A percentile compares a stretch with the other conserved stretches of the same genome.
Evolutionary conservation across 2,797 vertebrate genomes (phyloP).

Genomic region (Calcarius lapponicus): DNA sequence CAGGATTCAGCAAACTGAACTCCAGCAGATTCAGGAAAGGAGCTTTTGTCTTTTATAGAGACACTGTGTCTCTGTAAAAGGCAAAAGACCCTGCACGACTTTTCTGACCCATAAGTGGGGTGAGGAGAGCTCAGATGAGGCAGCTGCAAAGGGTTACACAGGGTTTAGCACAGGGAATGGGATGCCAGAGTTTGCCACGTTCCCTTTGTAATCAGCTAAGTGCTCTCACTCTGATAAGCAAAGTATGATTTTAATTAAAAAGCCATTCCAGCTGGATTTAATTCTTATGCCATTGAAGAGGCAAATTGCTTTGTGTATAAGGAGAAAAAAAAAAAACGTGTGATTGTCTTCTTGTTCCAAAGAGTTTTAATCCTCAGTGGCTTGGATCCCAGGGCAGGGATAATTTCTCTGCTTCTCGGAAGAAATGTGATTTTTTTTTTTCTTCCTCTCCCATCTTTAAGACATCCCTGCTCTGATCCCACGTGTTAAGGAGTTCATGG

Average conservation of each 20-base stretch:
- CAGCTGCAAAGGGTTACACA: not conserved
- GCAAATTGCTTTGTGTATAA: conserved; percentile 5
- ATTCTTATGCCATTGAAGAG: not conserved
- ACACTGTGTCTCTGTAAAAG: not conserved
- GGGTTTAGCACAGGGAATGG: not conserved
- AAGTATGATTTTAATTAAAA: conserved; percentile 61
- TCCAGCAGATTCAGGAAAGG: not conserved
- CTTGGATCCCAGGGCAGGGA: not conserved
- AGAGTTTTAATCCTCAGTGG: not conserved
- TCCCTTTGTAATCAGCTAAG: conserved; percentile 33
- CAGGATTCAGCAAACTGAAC: not conserved
- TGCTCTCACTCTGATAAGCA: conserved; percentile 30
- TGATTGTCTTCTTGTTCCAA: not conserved
- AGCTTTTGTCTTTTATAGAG: not conserved
- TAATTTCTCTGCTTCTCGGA: not conserved
- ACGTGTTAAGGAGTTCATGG: not conserved
- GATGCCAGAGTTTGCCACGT: not conserved
- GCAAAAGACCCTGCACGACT: not conserved
- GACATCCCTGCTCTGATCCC: not conserved
- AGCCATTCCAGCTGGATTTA: conserved; percentile 47
- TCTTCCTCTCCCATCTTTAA: not conserved
- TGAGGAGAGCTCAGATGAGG: not conserved
- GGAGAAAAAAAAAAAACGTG: not conserved
- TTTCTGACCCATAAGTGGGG: not conserved
- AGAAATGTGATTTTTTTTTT: not conserved